Base-by-base conservation (phyloP, 1,140 invertebrate genomes). In the Drosophila pseudoobscura region DNA sequence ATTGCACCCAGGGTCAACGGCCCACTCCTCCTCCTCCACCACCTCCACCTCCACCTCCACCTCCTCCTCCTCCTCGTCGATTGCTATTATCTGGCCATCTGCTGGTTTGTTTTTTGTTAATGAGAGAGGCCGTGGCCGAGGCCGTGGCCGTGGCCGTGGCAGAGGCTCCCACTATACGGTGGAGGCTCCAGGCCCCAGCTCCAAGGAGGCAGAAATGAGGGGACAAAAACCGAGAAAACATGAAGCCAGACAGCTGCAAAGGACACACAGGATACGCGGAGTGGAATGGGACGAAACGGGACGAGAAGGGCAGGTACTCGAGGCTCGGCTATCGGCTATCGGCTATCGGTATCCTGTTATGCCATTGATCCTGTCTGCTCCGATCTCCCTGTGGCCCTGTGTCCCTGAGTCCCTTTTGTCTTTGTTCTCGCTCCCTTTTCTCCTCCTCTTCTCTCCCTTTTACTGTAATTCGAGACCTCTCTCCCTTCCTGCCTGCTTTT, bases 31-130 rank as follows among this genome's bases (percentile, higher is more conserved):
- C 57, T 75, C 65, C 59, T 54, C 59, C 44, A 9, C 60, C 46
- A 53, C 63, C 57, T 70, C 65, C 59, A 54, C 66, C 44, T n/a
- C 24, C 24, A n/a, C 65, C 59, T 54, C 59, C 44, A 9, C 60
- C 46, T 56, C 63, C 57, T 70, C 65, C 59, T 50, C 66, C 44
- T n/a, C 24, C 24, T 44, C 20, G 20, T 75, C 60, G 47, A 58
- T 53, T 75, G 79, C 70, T 80, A 85, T 84, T 85, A 85, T 73
- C 76, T 69, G 73, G 59, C 59, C 80, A 85, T 85, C 80, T 84
- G 80, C 80, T 62, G 55, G 72, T 74, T 50, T 24, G 43, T 46
- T 56, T 49, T 31, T 43, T 44, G 52, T 53, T 66, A 65, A 65
- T 63, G 43, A 15, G 24, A 57, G 54, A 53, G 31, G 31, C 8